phyloP scores from a whole-genome alignment of 2,888 invertebrate species.

The Panzeria rudis region DNA sequence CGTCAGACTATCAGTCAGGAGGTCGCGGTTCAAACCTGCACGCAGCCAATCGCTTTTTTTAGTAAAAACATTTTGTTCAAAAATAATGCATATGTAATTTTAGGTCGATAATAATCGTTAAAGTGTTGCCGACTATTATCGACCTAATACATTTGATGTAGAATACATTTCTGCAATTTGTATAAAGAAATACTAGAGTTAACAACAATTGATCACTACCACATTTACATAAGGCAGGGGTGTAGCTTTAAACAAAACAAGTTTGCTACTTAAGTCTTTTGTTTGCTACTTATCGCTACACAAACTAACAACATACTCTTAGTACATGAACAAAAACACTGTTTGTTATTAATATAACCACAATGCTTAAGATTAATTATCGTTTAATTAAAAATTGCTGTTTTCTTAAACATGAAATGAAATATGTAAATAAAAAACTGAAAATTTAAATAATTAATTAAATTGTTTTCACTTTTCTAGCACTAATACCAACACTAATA shows the following conservation, averaged over 20 bases:
- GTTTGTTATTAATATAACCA: neutral
- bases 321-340: constrained; percentile 19
- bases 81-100: too few relatives aligned
- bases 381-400: constrained; percentile 51
- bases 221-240: constrained; percentile 20
- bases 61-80: too few relatives aligned
- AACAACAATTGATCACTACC: neutral
- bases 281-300: constrained; percentile 9
- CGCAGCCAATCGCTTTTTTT: too few relatives aligned
- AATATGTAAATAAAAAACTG: neutral
- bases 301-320: neutral
- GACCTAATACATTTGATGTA: too few relatives aligned
- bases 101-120: too few relatives aligned
- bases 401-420: neutral
- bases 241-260: constrained; percentile 35
- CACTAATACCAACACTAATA: too few relatives aligned
- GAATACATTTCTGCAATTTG: constrained; percentile 10
- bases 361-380: constrained; percentile 54
- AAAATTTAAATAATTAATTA: constrained; percentile 29
- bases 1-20: too few relatives aligned
- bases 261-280: constrained; percentile 70
- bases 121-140: too few relatives aligned
- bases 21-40: too few relatives aligned
- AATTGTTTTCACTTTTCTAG: constrained; percentile 31
- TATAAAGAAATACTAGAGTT: neutral